phyloP scores from a whole-genome alignment of 2,888 invertebrate species.

The Osedax fenrisi region DNA sequence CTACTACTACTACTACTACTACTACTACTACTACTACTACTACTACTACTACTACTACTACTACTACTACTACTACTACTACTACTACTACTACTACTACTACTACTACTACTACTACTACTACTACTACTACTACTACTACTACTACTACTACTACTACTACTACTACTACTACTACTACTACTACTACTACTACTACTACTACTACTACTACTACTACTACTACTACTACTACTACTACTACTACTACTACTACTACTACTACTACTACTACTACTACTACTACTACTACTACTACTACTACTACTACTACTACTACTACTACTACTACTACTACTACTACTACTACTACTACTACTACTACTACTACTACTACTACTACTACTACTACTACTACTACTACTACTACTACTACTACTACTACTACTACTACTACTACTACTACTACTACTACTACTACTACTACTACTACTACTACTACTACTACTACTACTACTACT shows the following conservation, averaged over 20 bases:
- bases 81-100: no score
- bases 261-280: constrained; percentile 4
- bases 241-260: constrained; percentile 4
- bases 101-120: no score
- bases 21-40: no score
- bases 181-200: no score
- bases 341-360: constrained; percentile 5
- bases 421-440: constrained; percentile 7
- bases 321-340: constrained; percentile 7
- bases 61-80: no score
- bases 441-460: constrained; percentile 7
- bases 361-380: background rate
- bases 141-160: no score
- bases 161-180: no score
- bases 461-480: constrained; percentile 10
- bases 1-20: no score
- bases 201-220: background rate
- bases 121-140: no score
- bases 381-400: background rate
- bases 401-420: background rate
- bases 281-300: constrained; percentile 7
- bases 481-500: background rate
- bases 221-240: constrained; percentile 2
- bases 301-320: constrained; percentile 7
- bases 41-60: no score